Conservation (phyloP, 2,113 vertebrate genomes). For the Sphyrna mokarran region DNA sequence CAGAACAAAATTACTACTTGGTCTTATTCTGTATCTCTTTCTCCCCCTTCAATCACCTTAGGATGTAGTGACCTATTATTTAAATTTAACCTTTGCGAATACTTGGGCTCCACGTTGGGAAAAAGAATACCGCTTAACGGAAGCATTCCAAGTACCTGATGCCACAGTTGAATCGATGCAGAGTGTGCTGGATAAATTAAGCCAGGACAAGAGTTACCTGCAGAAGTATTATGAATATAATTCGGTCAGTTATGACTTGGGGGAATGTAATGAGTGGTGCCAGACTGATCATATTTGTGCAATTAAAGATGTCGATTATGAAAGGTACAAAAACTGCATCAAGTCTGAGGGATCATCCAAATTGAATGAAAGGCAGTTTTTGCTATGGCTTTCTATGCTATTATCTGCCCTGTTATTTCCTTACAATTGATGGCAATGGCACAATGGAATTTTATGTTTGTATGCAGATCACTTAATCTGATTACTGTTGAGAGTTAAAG, state of each 20-base stretch:
- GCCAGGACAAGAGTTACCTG: constrained; percentile 47
- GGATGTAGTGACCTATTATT: constrained; percentile 83
- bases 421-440: neutral
- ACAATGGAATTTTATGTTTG: neutral
- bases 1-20: neutral
- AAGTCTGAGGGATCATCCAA: constrained; percentile 40
- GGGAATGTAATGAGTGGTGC: constrained; percentile 57
- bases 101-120: constrained; percentile 59
- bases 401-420: neutral
- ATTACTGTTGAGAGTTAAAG: neutral
- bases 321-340: constrained; percentile 63
- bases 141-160: constrained; percentile 66
- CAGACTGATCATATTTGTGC: constrained; percentile 75
- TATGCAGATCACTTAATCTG: neutral
- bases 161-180: constrained; percentile 74
- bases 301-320: constrained; percentile 68
- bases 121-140: constrained; percentile 77
- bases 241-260: constrained; percentile 74
- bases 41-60: constrained; percentile 44
- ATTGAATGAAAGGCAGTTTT: neutral
- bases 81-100: constrained; percentile 79
- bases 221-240: constrained; percentile 83
- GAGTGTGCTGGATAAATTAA: constrained; percentile 55
- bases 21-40: neutral
- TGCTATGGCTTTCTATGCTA: neutral